Evolutionary conservation across 2,797 vertebrate genomes (phyloP).

Genomic region (Masticophis lateralis): DNA sequence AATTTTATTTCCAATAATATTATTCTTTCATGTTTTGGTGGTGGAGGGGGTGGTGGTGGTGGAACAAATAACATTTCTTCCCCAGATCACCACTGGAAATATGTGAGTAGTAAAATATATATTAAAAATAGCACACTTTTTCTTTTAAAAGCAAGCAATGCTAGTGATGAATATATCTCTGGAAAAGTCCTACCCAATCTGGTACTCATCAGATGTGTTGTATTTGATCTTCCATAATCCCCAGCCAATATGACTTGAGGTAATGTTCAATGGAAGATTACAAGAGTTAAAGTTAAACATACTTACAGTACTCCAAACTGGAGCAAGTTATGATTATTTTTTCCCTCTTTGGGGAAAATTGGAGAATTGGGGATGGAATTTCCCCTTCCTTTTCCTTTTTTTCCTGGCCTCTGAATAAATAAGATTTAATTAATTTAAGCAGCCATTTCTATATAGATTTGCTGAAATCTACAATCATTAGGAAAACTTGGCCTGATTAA

Average conservation of each 20-base stretch:
- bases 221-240: background rate
- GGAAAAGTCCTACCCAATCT: background rate
- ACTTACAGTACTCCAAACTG: background rate
- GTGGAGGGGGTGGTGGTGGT: too few species aligned
- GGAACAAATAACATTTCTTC: background rate
- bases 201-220: background rate
- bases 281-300: background rate
- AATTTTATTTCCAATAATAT: background rate
- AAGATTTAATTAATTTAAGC: background rate
- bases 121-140: background rate
- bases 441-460: background rate
- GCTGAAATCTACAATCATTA: background rate
- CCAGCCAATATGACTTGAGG: background rate
- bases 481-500: background rate
- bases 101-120: background rate
- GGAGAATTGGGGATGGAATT: background rate
- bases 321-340: background rate
- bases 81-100: background rate
- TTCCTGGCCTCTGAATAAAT: background rate
- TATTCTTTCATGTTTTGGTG: too few species aligned
- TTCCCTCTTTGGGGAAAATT: background rate
- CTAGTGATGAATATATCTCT: background rate
- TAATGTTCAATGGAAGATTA: background rate
- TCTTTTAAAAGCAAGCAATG: background rate
- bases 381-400: too few species aligned